Evolutionary conservation across 2,113 vertebrate species (phyloP).

Genomic region (Microtus montanus): DNA sequence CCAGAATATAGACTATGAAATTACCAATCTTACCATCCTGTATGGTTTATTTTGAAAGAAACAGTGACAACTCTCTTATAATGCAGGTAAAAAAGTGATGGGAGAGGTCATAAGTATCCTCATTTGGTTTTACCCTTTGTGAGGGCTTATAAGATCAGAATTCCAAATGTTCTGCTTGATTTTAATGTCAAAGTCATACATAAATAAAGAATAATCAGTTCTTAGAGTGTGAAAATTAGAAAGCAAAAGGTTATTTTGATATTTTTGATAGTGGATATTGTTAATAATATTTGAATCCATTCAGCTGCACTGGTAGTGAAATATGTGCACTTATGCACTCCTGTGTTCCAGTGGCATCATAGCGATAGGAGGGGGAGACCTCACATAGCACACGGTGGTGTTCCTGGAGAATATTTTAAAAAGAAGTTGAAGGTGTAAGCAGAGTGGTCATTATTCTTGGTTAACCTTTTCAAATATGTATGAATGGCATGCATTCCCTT

Average conservation of each 20-base stretch:
- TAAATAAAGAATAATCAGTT: not conserved
- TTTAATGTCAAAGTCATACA: conserved; percentile 23
- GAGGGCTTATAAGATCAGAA: not conserved
- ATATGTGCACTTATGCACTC: not conserved
- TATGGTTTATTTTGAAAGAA: not conserved
- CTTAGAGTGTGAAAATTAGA: conserved; percentile 73
- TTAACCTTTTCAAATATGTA: conserved; percentile 58
- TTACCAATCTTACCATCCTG: conserved; percentile 54
- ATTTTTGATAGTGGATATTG: conserved; percentile 69
- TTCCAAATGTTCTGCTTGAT: conserved; percentile 35
- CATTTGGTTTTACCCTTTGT: not conserved
- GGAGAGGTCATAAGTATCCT: not conserved
- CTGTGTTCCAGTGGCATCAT: conserved; percentile 40
- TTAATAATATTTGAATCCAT: conserved; percentile 76
- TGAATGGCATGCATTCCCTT: not conserved
- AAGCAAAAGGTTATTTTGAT: conserved; percentile 73
- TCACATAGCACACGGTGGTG: conserved; percentile 73
- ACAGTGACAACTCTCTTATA: conserved; percentile 8
- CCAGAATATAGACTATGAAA: conserved; percentile 25
- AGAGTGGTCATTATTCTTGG: not conserved
- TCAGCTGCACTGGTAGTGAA: conserved; percentile 64
- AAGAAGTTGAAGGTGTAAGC: conserved; percentile 20
- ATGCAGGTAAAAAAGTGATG: not conserved
- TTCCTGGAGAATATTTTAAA: conserved; percentile 64
- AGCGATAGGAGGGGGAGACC: conserved; percentile 52